Evolutionary conservation across 2,113 vertebrate genomes (phyloP).

Genomic region (Potamarius usumacintae): DNA sequence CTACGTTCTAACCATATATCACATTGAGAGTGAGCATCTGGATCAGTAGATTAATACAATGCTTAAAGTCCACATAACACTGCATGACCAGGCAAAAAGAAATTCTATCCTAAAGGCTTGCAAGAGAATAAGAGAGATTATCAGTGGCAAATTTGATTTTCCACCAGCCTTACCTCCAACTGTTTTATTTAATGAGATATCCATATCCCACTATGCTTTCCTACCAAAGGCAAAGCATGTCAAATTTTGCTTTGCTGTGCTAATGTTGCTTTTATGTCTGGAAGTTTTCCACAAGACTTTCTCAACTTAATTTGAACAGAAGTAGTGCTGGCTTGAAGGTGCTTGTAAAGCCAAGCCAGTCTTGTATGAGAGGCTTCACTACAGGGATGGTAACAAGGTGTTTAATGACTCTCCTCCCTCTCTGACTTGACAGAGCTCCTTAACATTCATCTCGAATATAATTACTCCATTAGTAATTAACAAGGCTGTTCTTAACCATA

Average conservation of each 20-base stretch:
- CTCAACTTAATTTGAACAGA: background rate
- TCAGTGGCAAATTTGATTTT: constrained; percentile 23
- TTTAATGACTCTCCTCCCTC: constrained; percentile 2
- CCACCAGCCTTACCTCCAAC: constrained; percentile 53
- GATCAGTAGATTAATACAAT: background rate
- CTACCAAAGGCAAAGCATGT: constrained; percentile 58
- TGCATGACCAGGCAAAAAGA: background rate
- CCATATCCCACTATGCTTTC: constrained; percentile 40
- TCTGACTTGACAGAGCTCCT: background rate
- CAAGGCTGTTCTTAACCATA: constrained; percentile 6
- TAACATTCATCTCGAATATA: constrained; percentile 17
- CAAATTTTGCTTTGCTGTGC: constrained; percentile 54
- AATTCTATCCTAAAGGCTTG: background rate
- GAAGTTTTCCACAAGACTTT: constrained; percentile 34
- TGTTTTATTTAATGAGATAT: constrained; percentile 61
- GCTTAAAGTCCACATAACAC: background rate
- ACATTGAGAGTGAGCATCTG: background rate
- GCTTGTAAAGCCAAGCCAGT: background rate
- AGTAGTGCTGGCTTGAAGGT: background rate
- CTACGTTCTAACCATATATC: background rate
- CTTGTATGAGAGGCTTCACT: background rate
- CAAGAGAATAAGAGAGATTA: background rate
- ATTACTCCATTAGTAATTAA: constrained; percentile 24
- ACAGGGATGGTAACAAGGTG: constrained; percentile 12
- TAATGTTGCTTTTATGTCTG: constrained; percentile 34